Base-by-base conservation (phyloP, 1,140 invertebrate genomes). In the Belonocnema kinseyi region DNA sequence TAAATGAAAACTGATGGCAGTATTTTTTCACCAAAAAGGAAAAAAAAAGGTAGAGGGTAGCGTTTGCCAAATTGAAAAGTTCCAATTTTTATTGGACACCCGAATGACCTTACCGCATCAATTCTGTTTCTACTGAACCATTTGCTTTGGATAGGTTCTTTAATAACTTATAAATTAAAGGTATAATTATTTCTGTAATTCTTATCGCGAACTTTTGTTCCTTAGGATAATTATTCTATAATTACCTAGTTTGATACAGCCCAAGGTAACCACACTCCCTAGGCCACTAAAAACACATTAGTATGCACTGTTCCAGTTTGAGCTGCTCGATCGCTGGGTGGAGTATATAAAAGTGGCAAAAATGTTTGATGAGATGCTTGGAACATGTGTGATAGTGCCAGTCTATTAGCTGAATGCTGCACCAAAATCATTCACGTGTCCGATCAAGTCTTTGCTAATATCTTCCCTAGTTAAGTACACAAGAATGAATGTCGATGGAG, bases 391-490 rank as follows among this genome's bases (percentile, higher is more conserved):
- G 61, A 66, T 66, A 33, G 33, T 40, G 26, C 14, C 26, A 66
- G 21, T 61, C 58, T 46, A 13, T 61, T 33, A 40, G 33, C 21
- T 40, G 58, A n/a, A 19, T 21, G 10, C 0, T 46, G 40, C 40
- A 46, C 40, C 7, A 46, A 46, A 46, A 0, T 46, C 40, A 46
- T 1, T 46, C 4, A 46, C 40, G 40, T 11, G 40, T 33, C 16
- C 6, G 33, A 66, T 66, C 8, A 40, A 66, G 61, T 66, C 61
- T 66, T 66, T 66, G 61, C 61, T 66, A 66, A 66, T 16, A 26
- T 66, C 40, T 40, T 40, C 82, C 77, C 53, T 74, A 75, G 52
- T 85, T 88, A 88, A 89, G 87, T 89, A 89, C 86, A 86, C 76
- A 86, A 76, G 50, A 87, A 80, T 77, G 76, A 72, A 74, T 85